Conservation (phyloP, 2,888 invertebrate species). For the Lepidochrysops patricia region DNA sequence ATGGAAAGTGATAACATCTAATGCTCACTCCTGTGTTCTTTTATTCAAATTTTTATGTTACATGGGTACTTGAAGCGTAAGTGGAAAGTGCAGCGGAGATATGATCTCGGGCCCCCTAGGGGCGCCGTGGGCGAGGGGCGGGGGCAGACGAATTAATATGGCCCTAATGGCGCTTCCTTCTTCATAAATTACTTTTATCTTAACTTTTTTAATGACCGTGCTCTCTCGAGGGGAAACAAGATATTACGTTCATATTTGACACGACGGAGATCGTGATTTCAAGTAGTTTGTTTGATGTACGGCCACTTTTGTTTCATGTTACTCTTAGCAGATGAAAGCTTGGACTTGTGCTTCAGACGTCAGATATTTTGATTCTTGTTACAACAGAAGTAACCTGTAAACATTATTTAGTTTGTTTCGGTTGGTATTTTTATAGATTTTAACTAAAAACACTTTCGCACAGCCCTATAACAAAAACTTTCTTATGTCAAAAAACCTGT, state of each 20-base stretch:
- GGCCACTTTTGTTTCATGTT: neutral
- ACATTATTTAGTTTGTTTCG: too few relatives aligned
- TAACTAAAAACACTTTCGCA: neutral
- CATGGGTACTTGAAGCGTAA: neutral
- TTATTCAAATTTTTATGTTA: neutral
- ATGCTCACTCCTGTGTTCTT: neutral
- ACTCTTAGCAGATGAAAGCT: neutral
- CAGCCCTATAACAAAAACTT: conserved; percentile 5
- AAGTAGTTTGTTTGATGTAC: neutral
- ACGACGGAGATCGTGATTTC: neutral
- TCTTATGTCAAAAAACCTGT: neutral
- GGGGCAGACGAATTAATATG: conserved; percentile 23
- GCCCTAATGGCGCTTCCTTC: conserved; percentile 48
- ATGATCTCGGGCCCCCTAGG: conserved; percentile 14
- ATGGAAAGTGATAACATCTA: neutral
- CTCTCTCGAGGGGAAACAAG: conserved; percentile 19
- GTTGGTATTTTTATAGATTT: too few relatives aligned
- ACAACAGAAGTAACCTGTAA: too few relatives aligned
- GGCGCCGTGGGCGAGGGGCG: conserved; percentile 21
- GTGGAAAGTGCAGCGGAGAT: conserved; percentile 10
- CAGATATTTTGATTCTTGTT: too few relatives aligned
- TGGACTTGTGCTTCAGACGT: too few relatives aligned
- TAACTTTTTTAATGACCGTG: conserved; percentile 32
- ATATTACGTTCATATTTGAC: conserved; percentile 9
- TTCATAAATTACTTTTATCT: conserved; percentile 62